Evolutionary conservation across 2,113 vertebrate genomes (phyloP), one percentile per base, ranked within the genome.

Genomic region (Plotosus lineatus): DNA sequence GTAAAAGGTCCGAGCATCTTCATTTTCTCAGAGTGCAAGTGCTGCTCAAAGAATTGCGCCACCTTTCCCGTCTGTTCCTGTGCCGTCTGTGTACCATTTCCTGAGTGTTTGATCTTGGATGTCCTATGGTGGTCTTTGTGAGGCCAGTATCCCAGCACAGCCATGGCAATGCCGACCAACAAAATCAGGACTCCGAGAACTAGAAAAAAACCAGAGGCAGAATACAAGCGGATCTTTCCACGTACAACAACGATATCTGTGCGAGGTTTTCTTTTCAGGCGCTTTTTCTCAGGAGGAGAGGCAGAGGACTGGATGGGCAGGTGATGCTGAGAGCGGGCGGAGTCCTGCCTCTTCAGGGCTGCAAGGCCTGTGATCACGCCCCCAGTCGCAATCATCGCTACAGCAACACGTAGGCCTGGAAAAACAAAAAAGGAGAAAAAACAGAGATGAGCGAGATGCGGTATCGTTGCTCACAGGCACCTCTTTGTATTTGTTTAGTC

Each of bases 1-100:
- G 97, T 99, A 89, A 99, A 99, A 0, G 98, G 98, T 23, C 98
- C 98, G 0, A 99, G 88, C 97, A 99, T 98, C 89, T 98, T 99
- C 98, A 99, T 99, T 87, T 96, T 95, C 84, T 98, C 94, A 0
- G 98, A 99, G 88, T 97, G 97, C 68, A 97, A 85, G 23, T 99
- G 97, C 86, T 94, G 95, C 55, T 96, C 95, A 66, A 99, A 94
- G 90, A 99, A 99, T 33, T 91, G 94, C 2, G 93, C 91, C 26
- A 99, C 89, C 84, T 92, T 75, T 0, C 97, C 93, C 0, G 89
- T 89, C 58, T 91, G 88, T 83, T 89, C 88, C 81, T 87, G 85
- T 6, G 28, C 28, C 23, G 88, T 85, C 55, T 86, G 89, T 0
- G 94, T 95, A 77, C 90, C 86, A 0, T 95, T 95, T 19, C 90